Conservation (phyloP, 1,140 invertebrate species). For the Magallana ariakensis region DNA sequence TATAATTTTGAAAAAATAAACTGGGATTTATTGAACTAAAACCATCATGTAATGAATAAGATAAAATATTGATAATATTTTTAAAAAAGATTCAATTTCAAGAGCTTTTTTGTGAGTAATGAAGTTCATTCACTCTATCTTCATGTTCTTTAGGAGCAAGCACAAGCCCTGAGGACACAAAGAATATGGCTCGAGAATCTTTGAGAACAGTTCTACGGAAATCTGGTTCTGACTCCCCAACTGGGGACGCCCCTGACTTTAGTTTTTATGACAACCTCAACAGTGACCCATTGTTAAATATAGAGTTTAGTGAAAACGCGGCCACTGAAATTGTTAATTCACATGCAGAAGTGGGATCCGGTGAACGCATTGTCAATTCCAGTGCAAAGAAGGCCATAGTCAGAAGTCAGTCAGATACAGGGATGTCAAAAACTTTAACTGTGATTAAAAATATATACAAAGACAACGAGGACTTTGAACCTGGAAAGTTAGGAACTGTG, state of each 20-base stretch:
- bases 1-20: no score
- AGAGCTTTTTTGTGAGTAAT: no score
- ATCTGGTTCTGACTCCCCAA: slow-evolving; percentile 64
- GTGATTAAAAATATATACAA: slow-evolving; percentile 7
- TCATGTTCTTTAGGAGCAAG: slow-evolving; percentile 55
- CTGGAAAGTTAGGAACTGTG: neutral
- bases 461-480: slow-evolving; percentile 3
- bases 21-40: no score
- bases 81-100: no score
- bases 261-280: slow-evolving; percentile 67
- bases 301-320: slow-evolving; percentile 55
- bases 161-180: slow-evolving; percentile 63
- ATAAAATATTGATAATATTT: no score
- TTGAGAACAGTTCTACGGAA: slow-evolving; percentile 65
- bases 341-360: neutral
- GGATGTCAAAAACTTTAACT: slow-evolving; percentile 20
- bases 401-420: slow-evolving; percentile 41
- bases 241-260: slow-evolving; percentile 48
- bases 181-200: slow-evolving; percentile 60
- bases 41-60: no score
- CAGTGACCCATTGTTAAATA: slow-evolving; percentile 66
- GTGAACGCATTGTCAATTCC: neutral
- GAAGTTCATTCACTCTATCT: no score
- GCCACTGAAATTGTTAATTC: neutral
- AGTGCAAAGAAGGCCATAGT: slow-evolving; percentile 30